Base-by-base conservation (phyloP, 2,797 vertebrate species). In the Intellagama lesueurii region DNA sequence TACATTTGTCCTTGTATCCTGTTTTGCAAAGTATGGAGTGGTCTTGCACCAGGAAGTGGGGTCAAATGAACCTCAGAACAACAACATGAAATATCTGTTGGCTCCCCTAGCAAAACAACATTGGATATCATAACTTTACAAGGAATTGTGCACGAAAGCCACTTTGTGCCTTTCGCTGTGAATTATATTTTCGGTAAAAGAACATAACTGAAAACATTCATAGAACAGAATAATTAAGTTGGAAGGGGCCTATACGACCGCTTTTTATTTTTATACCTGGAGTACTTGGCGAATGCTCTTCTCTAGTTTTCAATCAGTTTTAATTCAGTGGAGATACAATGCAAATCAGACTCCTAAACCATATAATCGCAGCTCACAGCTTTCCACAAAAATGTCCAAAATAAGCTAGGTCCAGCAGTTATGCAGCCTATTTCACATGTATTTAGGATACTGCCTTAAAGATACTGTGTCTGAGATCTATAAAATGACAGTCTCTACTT, bases 101-200 rank as follows among this genome's bases (percentile, higher is more conserved):
- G 22, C n/a, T 26, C 14, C 60, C 40, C 60, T 86, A 3, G 4
- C 78, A 86, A 86, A 86, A 64, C 44, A 47, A 9, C 56, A 78
- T 3, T 77, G 85, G 56, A 78, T 28, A 73, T 73, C n/a, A 73
- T 56, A 82, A 69, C 44, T 82, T 82, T 82, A 68, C 16, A 81
- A 44, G 30, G n/a, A 81, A 60, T 60, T 60, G 4, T 64, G 56
- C 30, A 24, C 24, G n/a, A 81, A 64, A 47, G 64, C 56, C 60
- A 81, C 49, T 24, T 26, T 81, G 79, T 32, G 64, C 40, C 14
- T 44, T 83, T 44, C 44, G 17, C 35, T 68, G 14, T 14, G 68
- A 66, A 64, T 11, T 35, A 26, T 28, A 12, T 82, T 7, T 82
- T 82, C 40, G 17, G 24, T 40, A 14, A 66, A 44, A 44, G 40